Percentiles rank a stretch among this genome's conserved stretches.
These are phyloP conservation scores for Psylliodes chrysocephalus DNA, from an alignment of 2,888 invertebrate genomes.

Conservation along the genomic window DNA sequence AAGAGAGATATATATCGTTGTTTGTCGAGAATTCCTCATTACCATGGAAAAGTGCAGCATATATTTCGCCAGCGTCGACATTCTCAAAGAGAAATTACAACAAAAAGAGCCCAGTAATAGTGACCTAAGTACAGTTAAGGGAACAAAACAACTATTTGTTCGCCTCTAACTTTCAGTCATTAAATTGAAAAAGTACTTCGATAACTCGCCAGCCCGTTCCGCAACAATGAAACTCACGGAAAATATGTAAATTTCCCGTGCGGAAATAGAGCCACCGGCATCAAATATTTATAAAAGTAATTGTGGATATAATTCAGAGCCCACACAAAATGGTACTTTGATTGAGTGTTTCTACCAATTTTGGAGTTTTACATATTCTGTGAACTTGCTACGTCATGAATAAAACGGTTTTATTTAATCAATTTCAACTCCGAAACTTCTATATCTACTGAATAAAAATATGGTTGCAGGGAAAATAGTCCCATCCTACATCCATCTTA, in stretches of 20 bases:
- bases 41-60: conserved; percentile 22
- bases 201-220: conserved; percentile 32
- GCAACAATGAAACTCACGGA: conserved; percentile 37
- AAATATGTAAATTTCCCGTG: conserved; percentile 42
- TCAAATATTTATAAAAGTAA: conserved; percentile 48
- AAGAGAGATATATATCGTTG: conserved; percentile 23
- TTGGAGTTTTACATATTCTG: neutral
- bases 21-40: conserved; percentile 22
- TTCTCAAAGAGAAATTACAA: conserved; percentile 29
- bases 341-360: conserved; percentile 35
- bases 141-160: conserved; percentile 34
- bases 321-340: conserved; percentile 27
- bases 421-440: no score
- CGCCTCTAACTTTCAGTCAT: conserved; percentile 33
- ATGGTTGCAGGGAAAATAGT: no score
- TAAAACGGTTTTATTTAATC: no score
- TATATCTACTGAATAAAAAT: no score
- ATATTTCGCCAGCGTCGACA: conserved; percentile 21
- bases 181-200: conserved; percentile 36
- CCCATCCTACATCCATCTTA: no score
- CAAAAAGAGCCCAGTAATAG: conserved; percentile 28
- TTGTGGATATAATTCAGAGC: conserved; percentile 42
- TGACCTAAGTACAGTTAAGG: conserved; percentile 24
- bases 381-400: neutral
- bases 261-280: conserved; percentile 38